Evolutionary conservation across 2,888 invertebrate genomes (phyloP).

Genomic region (Platycnemis pennipes): DNA sequence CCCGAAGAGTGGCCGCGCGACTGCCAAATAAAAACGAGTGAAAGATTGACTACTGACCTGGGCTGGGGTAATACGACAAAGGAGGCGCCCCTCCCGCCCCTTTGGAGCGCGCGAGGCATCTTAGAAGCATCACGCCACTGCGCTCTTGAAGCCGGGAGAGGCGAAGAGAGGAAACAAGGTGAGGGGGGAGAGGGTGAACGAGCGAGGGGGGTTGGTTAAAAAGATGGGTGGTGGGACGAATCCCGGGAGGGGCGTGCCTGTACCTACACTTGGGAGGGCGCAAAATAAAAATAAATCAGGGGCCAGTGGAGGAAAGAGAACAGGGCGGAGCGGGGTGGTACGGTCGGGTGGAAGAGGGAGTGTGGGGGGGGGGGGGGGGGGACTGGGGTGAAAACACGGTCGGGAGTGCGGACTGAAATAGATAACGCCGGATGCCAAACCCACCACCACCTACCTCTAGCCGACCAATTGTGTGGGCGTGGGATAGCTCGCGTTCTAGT

Average conservation of each 20-base stretch:
- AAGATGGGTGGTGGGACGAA: background rate
- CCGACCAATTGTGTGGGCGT: slow-evolving; percentile 61
- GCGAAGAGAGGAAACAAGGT: too few species aligned
- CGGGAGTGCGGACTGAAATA: slow-evolving; percentile 35
- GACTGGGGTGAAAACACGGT: slow-evolving; percentile 30
- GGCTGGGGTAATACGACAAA: background rate
- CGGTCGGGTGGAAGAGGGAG: background rate
- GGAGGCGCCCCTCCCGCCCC: too few species aligned
- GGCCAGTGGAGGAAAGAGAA: background rate
- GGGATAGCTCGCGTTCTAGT: slow-evolving; percentile 45
- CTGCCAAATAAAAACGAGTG: background rate
- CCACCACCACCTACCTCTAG: slow-evolving; percentile 59
- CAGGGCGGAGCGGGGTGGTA: background rate
- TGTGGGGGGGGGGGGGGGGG: background rate
- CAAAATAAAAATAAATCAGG: slow-evolving; percentile 33
- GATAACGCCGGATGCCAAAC: slow-evolving; percentile 47
- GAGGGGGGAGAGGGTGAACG: background rate
- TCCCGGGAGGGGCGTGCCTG: background rate
- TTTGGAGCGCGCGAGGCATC: background rate
- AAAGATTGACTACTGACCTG: background rate
- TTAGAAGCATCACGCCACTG: background rate
- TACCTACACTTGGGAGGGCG: background rate
- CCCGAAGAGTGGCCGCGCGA: background rate
- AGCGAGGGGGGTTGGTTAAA: background rate
- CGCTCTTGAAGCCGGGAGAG: background rate